Percentiles rank a stretch among this genome's conserved stretches.
Evolutionary conservation across 2,797 vertebrate genomes (phyloP).

Genomic region (Sylvilagus floridanus): DNA sequence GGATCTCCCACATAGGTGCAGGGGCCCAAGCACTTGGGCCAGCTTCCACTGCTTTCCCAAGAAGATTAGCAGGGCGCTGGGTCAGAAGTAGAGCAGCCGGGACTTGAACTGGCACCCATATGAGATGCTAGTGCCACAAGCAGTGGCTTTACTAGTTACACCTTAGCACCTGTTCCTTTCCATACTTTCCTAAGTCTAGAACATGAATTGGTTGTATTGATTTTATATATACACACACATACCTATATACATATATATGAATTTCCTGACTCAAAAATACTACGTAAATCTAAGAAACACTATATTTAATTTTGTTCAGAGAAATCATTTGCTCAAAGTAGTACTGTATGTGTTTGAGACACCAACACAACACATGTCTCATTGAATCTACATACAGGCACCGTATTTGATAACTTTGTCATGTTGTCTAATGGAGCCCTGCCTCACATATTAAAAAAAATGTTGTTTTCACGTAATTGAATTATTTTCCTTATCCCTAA

Average conservation of each 20-base stretch:
- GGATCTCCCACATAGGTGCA: too few species aligned
- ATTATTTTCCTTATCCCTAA: constrained; percentile 28
- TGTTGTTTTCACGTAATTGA: constrained; percentile 42
- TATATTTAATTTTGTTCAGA: background rate
- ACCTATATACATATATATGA: too few species aligned
- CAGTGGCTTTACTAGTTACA: too few species aligned
- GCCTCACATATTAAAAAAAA: background rate
- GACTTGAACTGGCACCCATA: too few species aligned
- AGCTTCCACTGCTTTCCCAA: too few species aligned
- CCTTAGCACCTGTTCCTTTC: background rate
- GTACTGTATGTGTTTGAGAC: background rate
- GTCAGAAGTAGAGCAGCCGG: too few species aligned
- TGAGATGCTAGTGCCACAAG: too few species aligned
- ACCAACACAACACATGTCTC: background rate
- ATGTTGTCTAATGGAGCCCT: background rate
- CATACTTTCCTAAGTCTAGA: background rate
- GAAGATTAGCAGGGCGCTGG: too few species aligned
- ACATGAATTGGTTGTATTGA: background rate
- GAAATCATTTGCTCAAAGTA: background rate
- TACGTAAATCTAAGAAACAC: background rate
- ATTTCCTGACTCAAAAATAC: constrained; percentile 18
- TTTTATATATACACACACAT: background rate
- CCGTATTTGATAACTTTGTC: background rate
- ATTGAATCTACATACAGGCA: background rate
- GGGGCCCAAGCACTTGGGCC: too few species aligned